A percentile compares a stretch with the other conserved stretches of the same genome.
Conservation (phyloP, 1,140 invertebrate species). For the Cotesia vestalis region DNA sequence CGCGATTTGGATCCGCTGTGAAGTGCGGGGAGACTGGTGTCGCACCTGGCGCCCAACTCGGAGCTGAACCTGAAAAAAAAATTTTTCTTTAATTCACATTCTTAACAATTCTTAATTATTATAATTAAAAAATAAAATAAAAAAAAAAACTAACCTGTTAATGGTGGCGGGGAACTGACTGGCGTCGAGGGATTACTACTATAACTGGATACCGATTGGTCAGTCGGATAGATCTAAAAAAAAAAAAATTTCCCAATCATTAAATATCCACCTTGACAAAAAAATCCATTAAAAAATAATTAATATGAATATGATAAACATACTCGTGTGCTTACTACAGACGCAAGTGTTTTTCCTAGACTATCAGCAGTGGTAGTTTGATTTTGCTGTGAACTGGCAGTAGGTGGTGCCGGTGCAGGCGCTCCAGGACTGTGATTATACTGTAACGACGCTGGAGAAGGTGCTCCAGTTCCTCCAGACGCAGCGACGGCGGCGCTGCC, state of each 20-base stretch:
- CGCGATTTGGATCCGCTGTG: conserved; percentile 63
- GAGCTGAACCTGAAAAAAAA: conserved; percentile 53
- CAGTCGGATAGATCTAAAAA: conserved; percentile 83
- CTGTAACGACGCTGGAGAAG: conserved; percentile 70
- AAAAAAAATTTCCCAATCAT: background rate
- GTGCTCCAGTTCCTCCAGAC: conserved; percentile 63
- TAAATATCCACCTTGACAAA: background rate
- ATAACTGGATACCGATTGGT: conserved; percentile 89
- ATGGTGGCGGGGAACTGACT: conserved; percentile 84
- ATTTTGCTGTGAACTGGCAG: conserved; percentile 61
- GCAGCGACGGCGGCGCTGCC: conserved; percentile 67
- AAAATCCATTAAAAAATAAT: conserved; percentile 3
- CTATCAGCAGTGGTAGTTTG: conserved; percentile 71
- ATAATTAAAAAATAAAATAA: no score
- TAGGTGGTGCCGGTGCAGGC: conserved; percentile 59
- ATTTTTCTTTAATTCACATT: no score
- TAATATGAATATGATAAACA: conserved; percentile 33
- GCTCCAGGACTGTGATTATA: conserved; percentile 63
- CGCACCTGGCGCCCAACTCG: conserved; percentile 67
- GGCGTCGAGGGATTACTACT: conserved; percentile 90
- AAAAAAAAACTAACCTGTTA: conserved; percentile 61
- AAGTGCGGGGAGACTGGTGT: conserved; percentile 68
- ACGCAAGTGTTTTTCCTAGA: conserved; percentile 81
- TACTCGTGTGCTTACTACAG: conserved; percentile 70
- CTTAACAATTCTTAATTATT: no score